Evolutionary conservation across 2,113 vertebrate genomes (phyloP).

Genomic region (Periophthalmodon schlosseri): DNA sequence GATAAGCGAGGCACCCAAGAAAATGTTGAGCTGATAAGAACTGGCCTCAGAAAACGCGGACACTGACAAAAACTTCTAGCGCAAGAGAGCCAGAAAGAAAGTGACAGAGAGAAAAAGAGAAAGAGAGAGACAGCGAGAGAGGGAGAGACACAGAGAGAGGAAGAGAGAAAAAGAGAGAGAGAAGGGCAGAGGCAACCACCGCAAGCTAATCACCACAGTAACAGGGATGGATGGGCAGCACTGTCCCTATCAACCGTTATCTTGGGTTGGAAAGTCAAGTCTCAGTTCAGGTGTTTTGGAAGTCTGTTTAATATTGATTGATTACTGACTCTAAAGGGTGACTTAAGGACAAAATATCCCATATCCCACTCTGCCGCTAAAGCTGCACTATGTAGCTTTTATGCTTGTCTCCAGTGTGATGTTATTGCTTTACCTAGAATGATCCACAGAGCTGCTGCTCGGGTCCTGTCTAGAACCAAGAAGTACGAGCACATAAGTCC

Average conservation of each 20-base stretch:
- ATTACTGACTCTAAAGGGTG: background rate
- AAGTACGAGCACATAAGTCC: no score
- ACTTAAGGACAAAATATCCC: background rate
- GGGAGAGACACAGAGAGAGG: no score
- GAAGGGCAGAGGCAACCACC: slow-evolving; percentile 46
- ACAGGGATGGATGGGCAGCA: slow-evolving; percentile 51
- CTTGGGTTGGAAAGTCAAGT: slow-evolving; percentile 2
- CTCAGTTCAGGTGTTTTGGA: background rate
- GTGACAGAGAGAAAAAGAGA: slow-evolving; percentile 15
- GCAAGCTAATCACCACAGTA: slow-evolving; percentile 56
- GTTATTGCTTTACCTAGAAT: no score
- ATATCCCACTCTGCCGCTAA: background rate
- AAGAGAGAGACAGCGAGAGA: no score
- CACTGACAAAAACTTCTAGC: slow-evolving; percentile 22
- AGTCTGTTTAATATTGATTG: background rate
- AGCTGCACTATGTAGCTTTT: no score
- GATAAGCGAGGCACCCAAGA: slow-evolving; percentile 44
- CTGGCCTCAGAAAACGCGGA: slow-evolving; percentile 36
- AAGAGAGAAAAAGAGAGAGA: slow-evolving; percentile 4
- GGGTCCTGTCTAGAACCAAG: no score
- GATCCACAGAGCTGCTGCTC: no score
- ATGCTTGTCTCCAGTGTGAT: no score
- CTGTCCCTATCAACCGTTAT: slow-evolving; percentile 45
- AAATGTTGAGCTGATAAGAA: slow-evolving; percentile 41
- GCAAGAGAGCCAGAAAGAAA: slow-evolving; percentile 1